Percentiles rank a stretch among this genome's conserved stretches.
These are phyloP conservation scores for Dusona sp. DNA, from an alignment of 2,888 invertebrate genomes.

Conservation along the genomic window DNA sequence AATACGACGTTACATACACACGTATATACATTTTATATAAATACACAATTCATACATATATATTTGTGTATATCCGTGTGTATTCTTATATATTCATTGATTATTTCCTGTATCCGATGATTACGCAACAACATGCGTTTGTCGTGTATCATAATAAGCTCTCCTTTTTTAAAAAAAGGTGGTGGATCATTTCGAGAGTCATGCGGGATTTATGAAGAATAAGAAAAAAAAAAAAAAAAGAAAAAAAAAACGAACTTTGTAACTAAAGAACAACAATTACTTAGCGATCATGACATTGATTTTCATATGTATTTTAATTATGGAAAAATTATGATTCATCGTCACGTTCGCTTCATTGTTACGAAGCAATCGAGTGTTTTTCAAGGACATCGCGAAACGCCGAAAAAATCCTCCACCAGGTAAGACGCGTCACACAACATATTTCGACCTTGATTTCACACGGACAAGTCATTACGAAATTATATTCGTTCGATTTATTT, in stretches of 20 bases:
- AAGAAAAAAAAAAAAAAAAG: constrained; percentile 44
- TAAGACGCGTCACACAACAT: constrained; percentile 37
- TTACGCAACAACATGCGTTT: constrained; percentile 62
- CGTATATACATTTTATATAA: constrained; percentile 64
- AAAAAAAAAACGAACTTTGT: constrained; percentile 33
- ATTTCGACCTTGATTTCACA: constrained; percentile 3
- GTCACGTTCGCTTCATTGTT: background rate
- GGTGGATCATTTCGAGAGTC: constrained; percentile 53
- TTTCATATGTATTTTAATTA: background rate
- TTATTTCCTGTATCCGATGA: constrained; percentile 73
- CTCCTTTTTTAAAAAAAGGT: constrained; percentile 65
- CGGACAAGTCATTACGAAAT: constrained; percentile 7
- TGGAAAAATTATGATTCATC: constrained; percentile 24
- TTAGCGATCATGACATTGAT: constrained; percentile 1
- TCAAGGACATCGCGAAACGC: constrained; percentile 23
- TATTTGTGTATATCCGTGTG: constrained; percentile 70
- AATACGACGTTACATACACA: constrained; percentile 69
- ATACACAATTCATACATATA: constrained; percentile 69
- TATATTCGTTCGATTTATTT: background rate
- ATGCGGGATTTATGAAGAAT: constrained; percentile 34
- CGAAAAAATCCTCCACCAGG: constrained; percentile 41
- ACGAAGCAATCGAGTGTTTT: background rate
- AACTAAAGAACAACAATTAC: background rate
- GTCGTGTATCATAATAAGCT: constrained; percentile 72
- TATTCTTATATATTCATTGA: constrained; percentile 74